A percentile compares a stretch with the other conserved stretches of the same genome.
phyloP scores from a whole-genome alignment of 2,113 vertebrate species.

The Manacus vitellinus region DNA sequence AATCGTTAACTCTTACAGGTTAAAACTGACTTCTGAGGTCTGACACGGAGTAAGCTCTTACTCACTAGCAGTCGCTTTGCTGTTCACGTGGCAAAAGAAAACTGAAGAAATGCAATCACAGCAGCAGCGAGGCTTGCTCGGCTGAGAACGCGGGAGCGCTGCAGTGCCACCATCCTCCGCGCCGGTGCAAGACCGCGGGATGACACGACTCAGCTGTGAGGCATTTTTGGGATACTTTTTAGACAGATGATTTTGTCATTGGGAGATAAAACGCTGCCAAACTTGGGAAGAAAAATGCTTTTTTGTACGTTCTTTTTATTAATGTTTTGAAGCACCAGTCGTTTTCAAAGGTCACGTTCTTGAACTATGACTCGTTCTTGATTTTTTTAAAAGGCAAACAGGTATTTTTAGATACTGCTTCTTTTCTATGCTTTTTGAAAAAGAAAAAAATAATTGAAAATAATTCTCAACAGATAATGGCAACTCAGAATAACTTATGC shows the following conservation, averaged over 20 bases:
- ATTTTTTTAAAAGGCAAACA: constrained; percentile 24
- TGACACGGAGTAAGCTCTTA: neutral
- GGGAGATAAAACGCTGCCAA: constrained; percentile 44
- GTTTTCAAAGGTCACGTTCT: neutral
- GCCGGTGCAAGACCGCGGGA: neutral
- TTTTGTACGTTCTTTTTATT: neutral
- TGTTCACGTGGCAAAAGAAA: neutral
- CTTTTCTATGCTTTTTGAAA: constrained; percentile 5
- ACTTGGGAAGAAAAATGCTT: neutral
- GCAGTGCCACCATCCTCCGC: rapidly evolving
- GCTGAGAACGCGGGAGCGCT: neutral
- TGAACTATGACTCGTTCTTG: neutral
- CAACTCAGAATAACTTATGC: constrained; percentile 20
- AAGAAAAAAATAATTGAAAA: neutral
- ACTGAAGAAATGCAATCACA: neutral
- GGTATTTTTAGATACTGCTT: neutral
- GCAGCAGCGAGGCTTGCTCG: neutral
- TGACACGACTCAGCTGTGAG: neutral
- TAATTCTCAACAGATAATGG: neutral
- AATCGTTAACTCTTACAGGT: neutral
- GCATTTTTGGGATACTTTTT: neutral
- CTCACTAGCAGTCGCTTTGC: neutral
- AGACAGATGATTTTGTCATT: constrained; percentile 17
- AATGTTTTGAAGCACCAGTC: neutral
- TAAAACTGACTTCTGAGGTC: neutral